A percentile compares a stretch with the other conserved stretches of the same genome.
Evolutionary conservation across 2,888 invertebrate species (phyloP).

Genomic region (Tridacna crocea): DNA sequence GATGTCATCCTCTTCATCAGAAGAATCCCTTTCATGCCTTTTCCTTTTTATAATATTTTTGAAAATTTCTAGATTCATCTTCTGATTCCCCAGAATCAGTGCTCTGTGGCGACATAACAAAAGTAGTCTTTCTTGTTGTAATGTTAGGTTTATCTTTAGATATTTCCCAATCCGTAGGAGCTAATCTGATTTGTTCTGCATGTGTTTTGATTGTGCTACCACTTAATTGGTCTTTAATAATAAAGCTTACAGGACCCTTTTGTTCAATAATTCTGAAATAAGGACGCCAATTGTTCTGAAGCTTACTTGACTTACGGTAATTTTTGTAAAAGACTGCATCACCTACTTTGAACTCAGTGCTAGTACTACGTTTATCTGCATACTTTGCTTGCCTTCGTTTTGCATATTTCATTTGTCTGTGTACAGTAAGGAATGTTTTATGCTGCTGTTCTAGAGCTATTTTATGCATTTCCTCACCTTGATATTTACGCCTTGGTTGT

Average conservation of each 20-base stretch:
- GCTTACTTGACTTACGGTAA: too few species aligned
- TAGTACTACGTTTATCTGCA: constrained; percentile 41
- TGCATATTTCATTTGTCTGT: background rate
- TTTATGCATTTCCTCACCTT: background rate
- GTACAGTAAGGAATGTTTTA: background rate
- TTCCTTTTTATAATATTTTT: too few species aligned
- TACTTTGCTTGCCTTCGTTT: constrained; percentile 52
- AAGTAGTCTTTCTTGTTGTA: constrained; percentile 22
- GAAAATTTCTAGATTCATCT: too few species aligned
- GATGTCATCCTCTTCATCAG: too few species aligned
- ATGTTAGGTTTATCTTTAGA: background rate
- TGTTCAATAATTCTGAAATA: too few species aligned
- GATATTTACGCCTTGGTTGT: constrained; percentile 42
- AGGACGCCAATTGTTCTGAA: too few species aligned
- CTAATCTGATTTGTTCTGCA: constrained; percentile 39
- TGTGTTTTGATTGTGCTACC: constrained; percentile 25
- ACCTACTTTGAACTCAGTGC: constrained; percentile 38
- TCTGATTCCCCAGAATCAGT: constrained; percentile 25
- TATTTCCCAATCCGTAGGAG: constrained; percentile 22
- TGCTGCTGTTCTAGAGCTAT: background rate
- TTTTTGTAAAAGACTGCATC: too few species aligned
- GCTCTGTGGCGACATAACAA: constrained; percentile 19
- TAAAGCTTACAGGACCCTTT: too few species aligned
- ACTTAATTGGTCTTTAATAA: constrained; percentile 40
- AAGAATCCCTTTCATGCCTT: too few species aligned